These are phyloP conservation scores for Mamestra configurata DNA, from an alignment of 1,140 invertebrate genomes.

Conservation along the genomic window DNA sequence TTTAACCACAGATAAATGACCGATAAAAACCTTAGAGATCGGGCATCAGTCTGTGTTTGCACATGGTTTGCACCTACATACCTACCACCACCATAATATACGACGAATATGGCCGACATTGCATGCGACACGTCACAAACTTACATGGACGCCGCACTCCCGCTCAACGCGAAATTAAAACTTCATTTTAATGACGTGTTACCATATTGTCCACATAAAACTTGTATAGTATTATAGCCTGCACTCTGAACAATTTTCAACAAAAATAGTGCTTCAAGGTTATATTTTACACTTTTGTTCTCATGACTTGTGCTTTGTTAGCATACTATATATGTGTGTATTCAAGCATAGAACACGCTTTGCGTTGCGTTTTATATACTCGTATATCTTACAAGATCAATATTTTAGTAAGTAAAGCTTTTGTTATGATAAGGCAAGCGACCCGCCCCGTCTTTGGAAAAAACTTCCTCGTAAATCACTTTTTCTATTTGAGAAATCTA, in stretches of 20 bases:
- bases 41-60: too few species aligned
- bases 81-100: too few species aligned
- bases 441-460: too few species aligned
- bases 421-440: too few species aligned
- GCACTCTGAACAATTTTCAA: constrained; percentile 53
- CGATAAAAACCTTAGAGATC: too few species aligned
- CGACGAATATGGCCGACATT: constrained; percentile 56
- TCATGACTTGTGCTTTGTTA: background rate
- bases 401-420: constrained; percentile 8
- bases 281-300: constrained; percentile 54
- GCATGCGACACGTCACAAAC: constrained; percentile 66
- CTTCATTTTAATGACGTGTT: constrained; percentile 84
- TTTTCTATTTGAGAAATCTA: too few species aligned
- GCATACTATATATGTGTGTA: background rate
- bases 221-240: constrained; percentile 18
- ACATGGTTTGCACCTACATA: too few species aligned
- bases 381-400: background rate
- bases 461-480: too few species aligned
- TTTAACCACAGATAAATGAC: too few species aligned
- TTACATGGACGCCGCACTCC: constrained; percentile 18
- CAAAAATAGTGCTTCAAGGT: constrained; percentile 58
- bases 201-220: constrained; percentile 65
- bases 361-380: too few species aligned
- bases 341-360: background rate
- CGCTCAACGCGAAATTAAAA: constrained; percentile 74